Evolutionary conservation across 2,113 vertebrate species (phyloP).

Genomic region (Neogale vison): DNA sequence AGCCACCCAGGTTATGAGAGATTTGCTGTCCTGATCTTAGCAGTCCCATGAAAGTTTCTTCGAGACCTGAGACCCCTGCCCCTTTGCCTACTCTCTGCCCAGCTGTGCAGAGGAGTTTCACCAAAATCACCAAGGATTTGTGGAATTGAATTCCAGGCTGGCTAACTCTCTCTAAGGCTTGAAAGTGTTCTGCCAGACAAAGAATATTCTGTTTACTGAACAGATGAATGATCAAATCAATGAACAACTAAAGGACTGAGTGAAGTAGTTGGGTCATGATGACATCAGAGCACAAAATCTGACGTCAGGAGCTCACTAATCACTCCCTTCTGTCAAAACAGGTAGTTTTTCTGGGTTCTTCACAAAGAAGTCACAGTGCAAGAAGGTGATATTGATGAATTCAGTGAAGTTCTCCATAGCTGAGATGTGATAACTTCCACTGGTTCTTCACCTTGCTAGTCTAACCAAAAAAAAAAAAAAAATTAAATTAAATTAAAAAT

Average conservation of each 20-base stretch:
- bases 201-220: not conserved
- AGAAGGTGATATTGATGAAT: not conserved
- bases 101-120: not conserved
- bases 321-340: not conserved
- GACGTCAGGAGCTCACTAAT: not conserved
- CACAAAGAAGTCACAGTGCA: not conserved
- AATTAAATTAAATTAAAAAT: not conserved
- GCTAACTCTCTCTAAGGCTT: not conserved
- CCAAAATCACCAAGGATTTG: not conserved
- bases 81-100: not conserved
- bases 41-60: not conserved
- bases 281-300: not conserved
- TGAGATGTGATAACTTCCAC: not conserved
- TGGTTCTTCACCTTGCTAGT: not conserved
- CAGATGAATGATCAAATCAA: not conserved
- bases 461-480: not conserved
- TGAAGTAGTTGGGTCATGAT: not conserved
- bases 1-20: too few species aligned
- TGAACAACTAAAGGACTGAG: not conserved
- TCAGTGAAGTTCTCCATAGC: not conserved
- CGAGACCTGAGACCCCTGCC: not conserved
- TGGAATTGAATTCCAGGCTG: not conserved
- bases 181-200: not conserved
- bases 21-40: not conserved
- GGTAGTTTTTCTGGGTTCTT: not conserved